Evolutionary conservation across 2,797 vertebrate species (phyloP).

Genomic region (Salarias fasciatus): DNA sequence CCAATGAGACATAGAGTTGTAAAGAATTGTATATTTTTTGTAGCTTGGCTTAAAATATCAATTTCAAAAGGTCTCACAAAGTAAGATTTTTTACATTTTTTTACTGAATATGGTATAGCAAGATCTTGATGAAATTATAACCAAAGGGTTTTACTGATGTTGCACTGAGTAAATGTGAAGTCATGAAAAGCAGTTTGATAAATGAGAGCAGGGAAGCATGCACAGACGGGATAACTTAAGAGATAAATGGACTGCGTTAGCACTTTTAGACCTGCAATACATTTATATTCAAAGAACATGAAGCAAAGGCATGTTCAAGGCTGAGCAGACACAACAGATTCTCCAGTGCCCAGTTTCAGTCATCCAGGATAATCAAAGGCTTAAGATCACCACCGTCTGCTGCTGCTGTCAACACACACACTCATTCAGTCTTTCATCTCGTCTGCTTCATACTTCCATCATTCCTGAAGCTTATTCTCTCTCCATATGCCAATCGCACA

Average conservation of each 20-base stretch:
- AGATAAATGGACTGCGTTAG: conserved; percentile 36
- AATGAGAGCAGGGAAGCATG: neutral
- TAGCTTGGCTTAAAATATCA: too few relatives aligned
- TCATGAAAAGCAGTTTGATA: conserved; percentile 12
- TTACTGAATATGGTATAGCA: neutral
- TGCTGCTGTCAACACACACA: conserved; percentile 20
- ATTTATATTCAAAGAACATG: conserved; percentile 22
- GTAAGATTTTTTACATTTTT: too few relatives aligned
- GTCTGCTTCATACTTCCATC: conserved; percentile 20
- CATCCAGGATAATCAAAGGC: conserved; percentile 35
- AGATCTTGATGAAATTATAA: neutral
- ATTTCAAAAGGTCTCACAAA: too few relatives aligned
- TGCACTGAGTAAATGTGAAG: conserved; percentile 9
- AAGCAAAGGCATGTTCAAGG: conserved; percentile 27
- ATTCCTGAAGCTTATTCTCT: conserved; percentile 10
- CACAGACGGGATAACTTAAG: conserved; percentile 7
- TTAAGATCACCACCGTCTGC: conserved; percentile 42
- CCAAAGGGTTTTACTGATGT: conserved; percentile 8
- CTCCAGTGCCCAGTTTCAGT: conserved; percentile 35
- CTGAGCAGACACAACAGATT: conserved; percentile 48
- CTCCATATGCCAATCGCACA: conserved; percentile 5
- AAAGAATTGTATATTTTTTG: too few relatives aligned
- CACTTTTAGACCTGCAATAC: conserved; percentile 25
- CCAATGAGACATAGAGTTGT: neutral
- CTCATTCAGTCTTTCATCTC: conserved; percentile 11